Conservation (phyloP, 2,113 vertebrate genomes). For the Crotophaga sulcirostris region DNA sequence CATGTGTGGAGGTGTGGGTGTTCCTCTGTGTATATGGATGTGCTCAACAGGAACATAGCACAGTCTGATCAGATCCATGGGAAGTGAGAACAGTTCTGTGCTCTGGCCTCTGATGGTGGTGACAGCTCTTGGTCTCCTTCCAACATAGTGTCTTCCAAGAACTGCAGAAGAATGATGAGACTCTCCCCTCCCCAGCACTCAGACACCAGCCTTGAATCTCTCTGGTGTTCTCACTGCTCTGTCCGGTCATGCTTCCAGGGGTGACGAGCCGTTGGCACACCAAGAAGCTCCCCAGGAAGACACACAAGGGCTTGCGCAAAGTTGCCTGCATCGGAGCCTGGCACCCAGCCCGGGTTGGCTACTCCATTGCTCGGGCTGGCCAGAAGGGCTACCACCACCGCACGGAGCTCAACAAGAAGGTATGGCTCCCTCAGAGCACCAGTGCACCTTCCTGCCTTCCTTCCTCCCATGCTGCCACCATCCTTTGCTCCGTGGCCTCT, state of each 20-base stretch:
- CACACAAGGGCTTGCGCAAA: slow-evolving; percentile 82
- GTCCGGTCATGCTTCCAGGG: slow-evolving; percentile 23
- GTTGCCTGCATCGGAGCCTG: slow-evolving; percentile 85
- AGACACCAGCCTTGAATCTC: not conserved
- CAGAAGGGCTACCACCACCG: slow-evolving; percentile 86
- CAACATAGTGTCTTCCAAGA: fast-evolving
- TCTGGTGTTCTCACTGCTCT: not conserved
- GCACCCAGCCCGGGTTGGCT: slow-evolving; percentile 82
- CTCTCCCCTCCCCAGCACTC: not conserved
- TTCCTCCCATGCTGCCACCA: not conserved
- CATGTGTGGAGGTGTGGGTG: not conserved
- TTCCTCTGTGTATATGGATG: not conserved
- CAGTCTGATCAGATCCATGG: not conserved
- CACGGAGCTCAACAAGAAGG: slow-evolving; percentile 85
- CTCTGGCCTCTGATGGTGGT: not conserved
- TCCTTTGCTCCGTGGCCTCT: fast-evolving
- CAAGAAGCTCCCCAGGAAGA: slow-evolving; percentile 84
- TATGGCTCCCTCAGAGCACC: not conserved
- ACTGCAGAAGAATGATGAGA: not conserved
- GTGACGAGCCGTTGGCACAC: slow-evolving; percentile 83
- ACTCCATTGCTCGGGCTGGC: slow-evolving; percentile 81
- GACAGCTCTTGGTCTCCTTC: not conserved
- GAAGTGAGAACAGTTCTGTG: not conserved
- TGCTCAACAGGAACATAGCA: not conserved
- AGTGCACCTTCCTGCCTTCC: not conserved